Percentiles rank a stretch among this genome's conserved stretches.
Conservation (phyloP, 1,140 invertebrate species). For the Drosophila tani region DNA sequence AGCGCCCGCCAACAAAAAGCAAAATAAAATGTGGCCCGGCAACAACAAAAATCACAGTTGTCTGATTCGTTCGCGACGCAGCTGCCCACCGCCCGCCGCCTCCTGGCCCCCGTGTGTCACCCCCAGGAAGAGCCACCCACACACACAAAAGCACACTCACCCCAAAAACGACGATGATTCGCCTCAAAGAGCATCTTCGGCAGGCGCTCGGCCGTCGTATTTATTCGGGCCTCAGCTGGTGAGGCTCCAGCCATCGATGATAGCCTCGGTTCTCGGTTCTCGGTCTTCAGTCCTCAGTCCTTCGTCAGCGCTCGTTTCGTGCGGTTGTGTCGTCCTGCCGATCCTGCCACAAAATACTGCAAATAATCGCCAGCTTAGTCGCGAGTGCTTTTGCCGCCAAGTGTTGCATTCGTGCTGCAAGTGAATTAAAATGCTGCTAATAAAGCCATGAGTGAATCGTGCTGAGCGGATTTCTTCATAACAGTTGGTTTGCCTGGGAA, state of each 20-base stretch:
- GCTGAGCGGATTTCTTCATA: not conserved
- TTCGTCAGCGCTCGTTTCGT: slow-evolving; percentile 68
- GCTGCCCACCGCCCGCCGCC: slow-evolving; percentile 49
- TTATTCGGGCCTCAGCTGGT: not conserved
- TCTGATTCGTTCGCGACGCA: slow-evolving; percentile 83
- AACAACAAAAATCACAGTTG: slow-evolving; percentile 84
- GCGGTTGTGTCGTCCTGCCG: slow-evolving; percentile 53
- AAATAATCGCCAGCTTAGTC: slow-evolving; percentile 7
- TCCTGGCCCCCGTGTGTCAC: slow-evolving; percentile 3
- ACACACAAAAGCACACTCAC: slow-evolving; percentile 13
- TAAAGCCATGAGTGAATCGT: slow-evolving; percentile 16
- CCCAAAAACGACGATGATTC: slow-evolving; percentile 61
- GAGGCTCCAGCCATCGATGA: slow-evolving; percentile 6
- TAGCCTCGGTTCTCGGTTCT: slow-evolving; percentile 40
- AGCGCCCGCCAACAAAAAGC: slow-evolving; percentile 69
- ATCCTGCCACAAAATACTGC: slow-evolving; percentile 10
- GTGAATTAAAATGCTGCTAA: slow-evolving; percentile 24
- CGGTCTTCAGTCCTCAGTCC: slow-evolving; percentile 56
- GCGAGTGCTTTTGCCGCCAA: slow-evolving; percentile 52
- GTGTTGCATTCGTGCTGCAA: slow-evolving; percentile 52
- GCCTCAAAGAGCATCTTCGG: slow-evolving; percentile 62
- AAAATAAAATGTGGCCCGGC: slow-evolving; percentile 76
- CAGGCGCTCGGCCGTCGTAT: slow-evolving; percentile 10
- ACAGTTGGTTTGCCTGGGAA: not conserved
- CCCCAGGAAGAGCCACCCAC: slow-evolving; percentile 36